phyloP scores from a whole-genome alignment of 2,888 invertebrate genomes.

The Ectemnius cavifrons region DNA sequence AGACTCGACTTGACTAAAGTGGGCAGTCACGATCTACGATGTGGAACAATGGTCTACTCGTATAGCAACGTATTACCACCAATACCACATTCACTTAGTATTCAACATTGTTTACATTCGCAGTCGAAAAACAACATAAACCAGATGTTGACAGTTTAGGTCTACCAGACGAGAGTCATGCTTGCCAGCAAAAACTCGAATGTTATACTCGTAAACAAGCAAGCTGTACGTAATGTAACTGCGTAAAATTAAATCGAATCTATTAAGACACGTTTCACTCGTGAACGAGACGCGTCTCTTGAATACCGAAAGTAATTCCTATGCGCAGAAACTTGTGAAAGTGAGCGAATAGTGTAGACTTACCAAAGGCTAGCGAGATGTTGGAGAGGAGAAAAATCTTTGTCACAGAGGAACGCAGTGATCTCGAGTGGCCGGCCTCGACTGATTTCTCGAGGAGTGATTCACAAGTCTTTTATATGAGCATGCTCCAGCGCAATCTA shows the following conservation, averaged over 20 bases:
- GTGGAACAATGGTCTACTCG: not conserved
- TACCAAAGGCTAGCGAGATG: conserved; percentile 26
- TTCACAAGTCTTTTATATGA: conserved; percentile 50
- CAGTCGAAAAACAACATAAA: conserved; percentile 3
- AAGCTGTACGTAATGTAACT: too few species aligned
- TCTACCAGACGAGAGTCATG: too few species aligned
- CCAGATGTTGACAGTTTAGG: too few species aligned
- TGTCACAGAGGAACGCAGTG: conserved; percentile 21
- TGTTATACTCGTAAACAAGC: too few species aligned
- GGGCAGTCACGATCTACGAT: conserved; percentile 32
- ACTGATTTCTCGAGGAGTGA: conserved; percentile 44
- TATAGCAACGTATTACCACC: too few species aligned
- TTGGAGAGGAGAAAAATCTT: conserved; percentile 19
- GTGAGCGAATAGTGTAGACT: conserved; percentile 31
- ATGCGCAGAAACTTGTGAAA: not conserved
- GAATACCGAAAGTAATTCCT: not conserved
- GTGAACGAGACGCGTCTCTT: too few species aligned
- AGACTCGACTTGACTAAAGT: conserved; percentile 27
- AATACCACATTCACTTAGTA: too few species aligned
- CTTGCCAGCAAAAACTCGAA: too few species aligned
- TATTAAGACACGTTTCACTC: too few species aligned
- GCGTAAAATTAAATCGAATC: too few species aligned
- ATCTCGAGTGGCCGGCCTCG: conserved; percentile 43
- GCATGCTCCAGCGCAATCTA: conserved; percentile 20
- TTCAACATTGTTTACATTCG: conserved; percentile 23